Evolutionary conservation across 2,113 vertebrate species (phyloP).

Genomic region (Rana temporaria): DNA sequence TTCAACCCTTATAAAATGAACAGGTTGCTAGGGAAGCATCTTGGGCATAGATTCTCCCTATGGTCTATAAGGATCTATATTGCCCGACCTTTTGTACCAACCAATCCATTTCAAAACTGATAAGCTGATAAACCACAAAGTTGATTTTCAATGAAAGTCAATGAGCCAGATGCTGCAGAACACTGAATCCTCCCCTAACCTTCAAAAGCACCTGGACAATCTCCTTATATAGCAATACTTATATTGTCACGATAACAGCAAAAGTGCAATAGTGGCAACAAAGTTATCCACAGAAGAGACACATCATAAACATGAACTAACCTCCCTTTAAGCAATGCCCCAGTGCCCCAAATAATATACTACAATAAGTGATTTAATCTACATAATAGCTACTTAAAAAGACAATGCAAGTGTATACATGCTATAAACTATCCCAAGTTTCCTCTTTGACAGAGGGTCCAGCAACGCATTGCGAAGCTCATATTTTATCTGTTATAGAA

Average conservation of each 20-base stretch:
- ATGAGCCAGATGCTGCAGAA: too few relatives aligned
- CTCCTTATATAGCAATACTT: too few relatives aligned
- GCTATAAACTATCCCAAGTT: slow-evolving; percentile 26
- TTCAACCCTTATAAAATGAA: too few relatives aligned
- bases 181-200: too few relatives aligned
- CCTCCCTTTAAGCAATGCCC: neutral
- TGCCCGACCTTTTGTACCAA: too few relatives aligned
- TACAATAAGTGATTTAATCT: slow-evolving; percentile 39
- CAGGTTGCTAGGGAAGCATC: too few relatives aligned
- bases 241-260: neutral
- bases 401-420: slow-evolving; percentile 45
- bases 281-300: slow-evolving; percentile 16
- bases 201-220: too few relatives aligned
- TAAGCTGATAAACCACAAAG: too few relatives aligned
- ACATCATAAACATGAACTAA: slow-evolving; percentile 29
- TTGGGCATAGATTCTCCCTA: too few relatives aligned
- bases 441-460: slow-evolving; percentile 23
- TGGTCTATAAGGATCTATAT: too few relatives aligned
- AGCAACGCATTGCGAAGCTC: slow-evolving; percentile 17
- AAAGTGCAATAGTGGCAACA: slow-evolving; percentile 1
- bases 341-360: slow-evolving; percentile 22
- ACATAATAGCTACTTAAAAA: slow-evolving; percentile 34
- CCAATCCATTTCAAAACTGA: too few relatives aligned
- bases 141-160: too few relatives aligned
- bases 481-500: slow-evolving; percentile 40